A percentile compares a stretch with the other conserved stretches of the same genome.
phyloP scores from a whole-genome alignment of 2,888 invertebrate genomes.

The Hoplodrina ambigua region DNA sequence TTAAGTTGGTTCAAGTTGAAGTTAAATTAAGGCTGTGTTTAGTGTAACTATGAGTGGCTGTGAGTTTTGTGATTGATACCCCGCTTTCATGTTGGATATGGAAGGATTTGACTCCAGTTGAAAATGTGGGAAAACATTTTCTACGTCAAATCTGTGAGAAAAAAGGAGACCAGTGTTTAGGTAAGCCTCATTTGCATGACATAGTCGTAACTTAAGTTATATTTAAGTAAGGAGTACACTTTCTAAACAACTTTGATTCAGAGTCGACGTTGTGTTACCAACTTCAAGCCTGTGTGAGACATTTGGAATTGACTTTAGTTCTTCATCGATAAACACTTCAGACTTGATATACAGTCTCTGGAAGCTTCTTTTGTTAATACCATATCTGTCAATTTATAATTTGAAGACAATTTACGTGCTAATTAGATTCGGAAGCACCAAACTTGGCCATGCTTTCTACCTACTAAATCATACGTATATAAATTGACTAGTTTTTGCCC shows the following conservation, averaged over 20 bases:
- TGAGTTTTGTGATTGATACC: slow-evolving; percentile 67
- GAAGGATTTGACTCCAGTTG: slow-evolving; percentile 69
- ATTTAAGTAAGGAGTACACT: slow-evolving; percentile 53
- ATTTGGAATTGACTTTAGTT: slow-evolving; percentile 27
- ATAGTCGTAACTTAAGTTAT: slow-evolving; percentile 51
- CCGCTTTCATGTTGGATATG: slow-evolving; percentile 76
- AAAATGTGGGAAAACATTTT: slow-evolving; percentile 86
- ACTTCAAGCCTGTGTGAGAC: slow-evolving; percentile 43
- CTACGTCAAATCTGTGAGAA: slow-evolving; percentile 86
- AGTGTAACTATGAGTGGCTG: slow-evolving; percentile 72
- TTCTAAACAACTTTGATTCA: slow-evolving; percentile 60
- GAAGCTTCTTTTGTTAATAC: background rate
- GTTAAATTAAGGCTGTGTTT: slow-evolving; percentile 67
- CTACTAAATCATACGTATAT: background rate
- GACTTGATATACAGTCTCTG: slow-evolving; percentile 1
- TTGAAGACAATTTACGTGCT: background rate
- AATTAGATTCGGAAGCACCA: background rate
- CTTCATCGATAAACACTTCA: slow-evolving; percentile 13
- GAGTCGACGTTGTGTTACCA: slow-evolving; percentile 41
- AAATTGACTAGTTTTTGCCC: no score
- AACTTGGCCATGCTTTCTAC: background rate
- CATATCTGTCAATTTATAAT: background rate
- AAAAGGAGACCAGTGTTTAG: slow-evolving; percentile 83
- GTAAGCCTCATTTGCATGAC: slow-evolving; percentile 70
- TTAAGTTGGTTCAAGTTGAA: slow-evolving; percentile 60